These are phyloP conservation scores for Baccha elongata DNA, from an alignment of 2,888 invertebrate genomes.

Conservation along the genomic window DNA sequence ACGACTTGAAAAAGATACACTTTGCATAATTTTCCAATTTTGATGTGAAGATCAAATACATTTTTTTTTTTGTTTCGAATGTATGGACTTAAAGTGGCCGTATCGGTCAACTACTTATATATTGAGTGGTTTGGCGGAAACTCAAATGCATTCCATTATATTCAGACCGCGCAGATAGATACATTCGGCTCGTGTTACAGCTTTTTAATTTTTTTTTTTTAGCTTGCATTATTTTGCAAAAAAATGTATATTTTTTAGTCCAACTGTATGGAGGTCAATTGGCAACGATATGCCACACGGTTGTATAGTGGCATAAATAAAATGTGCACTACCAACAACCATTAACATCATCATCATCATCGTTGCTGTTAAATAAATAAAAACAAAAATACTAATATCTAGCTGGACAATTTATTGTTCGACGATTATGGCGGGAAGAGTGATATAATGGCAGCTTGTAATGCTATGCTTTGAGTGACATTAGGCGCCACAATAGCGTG, in stretches of 20 bases:
- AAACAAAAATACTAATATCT: conserved; percentile 26
- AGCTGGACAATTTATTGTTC: conserved; percentile 52
- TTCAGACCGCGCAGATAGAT: conserved; percentile 17
- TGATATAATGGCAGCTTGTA: conserved; percentile 25
- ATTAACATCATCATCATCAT: conserved; percentile 37
- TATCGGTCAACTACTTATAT: conserved; percentile 12
- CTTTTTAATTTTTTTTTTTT: background rate
- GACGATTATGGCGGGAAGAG: conserved; percentile 32
- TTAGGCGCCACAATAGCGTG: conserved; percentile 45
- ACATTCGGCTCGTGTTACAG: conserved; percentile 15
- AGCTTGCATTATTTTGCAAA: background rate
- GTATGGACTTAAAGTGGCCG: conserved; percentile 22
- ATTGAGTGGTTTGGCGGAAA: background rate
- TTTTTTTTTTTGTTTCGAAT: background rate
- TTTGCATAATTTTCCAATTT: conserved; percentile 55
- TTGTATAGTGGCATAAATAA: conserved; percentile 10
- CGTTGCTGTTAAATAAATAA: conserved; percentile 25
- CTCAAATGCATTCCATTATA: conserved; percentile 54
- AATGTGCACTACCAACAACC: conserved; percentile 35
- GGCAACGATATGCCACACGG: conserved; percentile 61
- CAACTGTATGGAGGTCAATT: conserved; percentile 70
- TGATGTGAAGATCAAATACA: conserved; percentile 42
- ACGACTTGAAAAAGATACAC: conserved; percentile 17
- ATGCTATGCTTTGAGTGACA: conserved; percentile 30
- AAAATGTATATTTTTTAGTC: conserved; percentile 40